Percentiles rank a stretch among this genome's conserved stretches.
These are phyloP conservation scores for Tetranychus urticae DNA, from an alignment of 1,140 invertebrate genomes.

Conservation along the genomic window DNA sequence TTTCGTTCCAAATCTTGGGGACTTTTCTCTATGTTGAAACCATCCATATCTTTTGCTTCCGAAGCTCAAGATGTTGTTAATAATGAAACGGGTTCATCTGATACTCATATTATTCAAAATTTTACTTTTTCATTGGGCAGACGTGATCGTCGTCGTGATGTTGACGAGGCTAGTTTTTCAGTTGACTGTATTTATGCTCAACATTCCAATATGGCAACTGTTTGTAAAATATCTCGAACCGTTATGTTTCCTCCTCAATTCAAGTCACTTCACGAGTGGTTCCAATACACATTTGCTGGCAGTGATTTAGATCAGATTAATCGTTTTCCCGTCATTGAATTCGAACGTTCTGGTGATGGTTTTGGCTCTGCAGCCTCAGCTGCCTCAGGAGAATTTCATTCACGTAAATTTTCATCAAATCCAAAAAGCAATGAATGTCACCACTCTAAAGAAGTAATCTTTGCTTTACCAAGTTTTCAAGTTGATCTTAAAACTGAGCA, in stretches of 20 bases:
- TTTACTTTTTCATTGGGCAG: conserved; percentile 63
- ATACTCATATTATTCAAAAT: conserved; percentile 28
- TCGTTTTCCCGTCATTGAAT: conserved; percentile 6
- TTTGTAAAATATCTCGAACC: conserved; percentile 67
- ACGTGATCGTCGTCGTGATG: conserved; percentile 1
- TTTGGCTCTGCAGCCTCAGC: neutral
- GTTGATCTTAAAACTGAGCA: conserved; percentile 81
- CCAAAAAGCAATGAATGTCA: conserved; percentile 48
- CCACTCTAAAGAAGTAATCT: conserved; percentile 80
- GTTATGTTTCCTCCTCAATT: conserved; percentile 84
- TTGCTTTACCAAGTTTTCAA: conserved; percentile 72
- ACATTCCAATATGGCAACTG: conserved; percentile 31
- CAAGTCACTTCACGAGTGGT: conserved; percentile 73
- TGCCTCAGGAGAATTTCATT: neutral
- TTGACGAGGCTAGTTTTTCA: neutral
- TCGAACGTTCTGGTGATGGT: neutral
- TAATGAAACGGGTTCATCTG: conserved; percentile 26
- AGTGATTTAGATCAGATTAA: conserved; percentile 53
- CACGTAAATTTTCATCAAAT: conserved; percentile 1
- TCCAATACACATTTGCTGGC: conserved; percentile 78
- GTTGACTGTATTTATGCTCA: conserved; percentile 17
- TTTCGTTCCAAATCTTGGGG: conserved; percentile 94
- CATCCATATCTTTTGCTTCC: conserved; percentile 78
- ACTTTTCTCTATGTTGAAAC: conserved; percentile 75
- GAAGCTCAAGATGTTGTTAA: conserved; percentile 57